Base-by-base conservation (phyloP, 2,797 vertebrate genomes). In the Diplodus sargus region DNA sequence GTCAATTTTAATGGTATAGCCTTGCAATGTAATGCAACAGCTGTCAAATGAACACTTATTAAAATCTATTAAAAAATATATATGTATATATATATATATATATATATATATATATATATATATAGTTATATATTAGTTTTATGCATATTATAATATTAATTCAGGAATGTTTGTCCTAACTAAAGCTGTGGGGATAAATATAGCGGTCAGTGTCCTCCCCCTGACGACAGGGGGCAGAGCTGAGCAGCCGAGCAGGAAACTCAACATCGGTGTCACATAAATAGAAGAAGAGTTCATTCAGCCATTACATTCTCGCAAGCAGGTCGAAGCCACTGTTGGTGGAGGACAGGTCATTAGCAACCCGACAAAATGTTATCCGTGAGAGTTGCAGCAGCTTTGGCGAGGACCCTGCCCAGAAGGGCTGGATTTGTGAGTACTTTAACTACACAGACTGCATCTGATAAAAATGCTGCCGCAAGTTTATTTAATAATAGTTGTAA, bases 301-400 rank as follows among this genome's bases (percentile, higher is more conserved):
- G 93, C 93, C 94, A 95, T 94, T 95, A 94, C 93, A 56, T 62
- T 89, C n/a, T 25, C 56, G 8, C 80, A 76, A 87, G 79, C 93
- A 90, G 90, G 86, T 90, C 84, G 87, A 81, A 90, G 81, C 85
- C 81, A 90, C 59, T 72, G 67, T 66, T 78, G 66, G 84, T 86
- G 89, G 92, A 95, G 94, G 91, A 95, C 82, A 93, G 84, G 89
- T 91, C 91, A 89, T 87, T 78, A 89, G 66, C 78, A 72, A 85
- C 66, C 75, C 57, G 43, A 81, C 53, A 91, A 79, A 80, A 99
- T 99, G 97, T 89, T 98, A 89, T 97, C 97, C 53, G 97, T 97
- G 82, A 97, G 98, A 84, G 96, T 98, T 70, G 97, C 96, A 52
- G 96, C 97, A 78, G 95, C 95, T 65, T 91, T 98, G 81, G 96